Evolutionary conservation across 2,113 vertebrate species (phyloP), one percentile per base, ranked within the genome.

Genomic region (Poecilia latipinna): DNA sequence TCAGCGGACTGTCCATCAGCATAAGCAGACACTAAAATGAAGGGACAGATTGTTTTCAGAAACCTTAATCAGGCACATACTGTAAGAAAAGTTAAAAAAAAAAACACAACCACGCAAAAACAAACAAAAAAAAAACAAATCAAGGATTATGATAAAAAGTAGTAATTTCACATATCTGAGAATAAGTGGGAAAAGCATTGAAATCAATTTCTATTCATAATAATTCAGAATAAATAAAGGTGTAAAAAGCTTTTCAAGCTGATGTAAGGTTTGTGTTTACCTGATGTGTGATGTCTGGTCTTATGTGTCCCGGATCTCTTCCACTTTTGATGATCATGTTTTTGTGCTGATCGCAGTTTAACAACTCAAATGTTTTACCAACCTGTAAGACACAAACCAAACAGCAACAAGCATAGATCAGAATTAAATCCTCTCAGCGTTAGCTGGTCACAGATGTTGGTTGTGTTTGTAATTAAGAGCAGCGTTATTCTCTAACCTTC

Each of bases 1-100:
- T 99, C 89, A 99, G 88, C 0, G 98, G 98, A 84, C 98, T 99
- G 92, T 99, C 98, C 96, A 99, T 95, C 68, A 99, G 90, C 98
- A 99, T 99, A 69, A 99, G 92, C 37, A 99, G 91, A 68, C 95
- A 95, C 98, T 99, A 82, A 29, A 70, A 71, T 82, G 1, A 65
- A 78, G 4, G 6, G n/a, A 60, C 12, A 68, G 51, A 35, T 33
- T 24, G 63, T 44, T 67, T 48, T 11, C n/a, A 61, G 4, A n/a
- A 33, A 6, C 4, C 29, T 11, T 51, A 10, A 22, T 51, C n/a
- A 19, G n/a, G 10, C 26, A 48, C 7, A 48, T 31, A 31, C 11
- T 8, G 29, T 12, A 12, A 28, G 22, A n/a, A 62, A 31, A 13
- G 4, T 17, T 61, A 54, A 57, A 28, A 28, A 28, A 28, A 28